phyloP scores from a whole-genome alignment of 2,888 invertebrate genomes.

The Antheraea yamamai region DNA sequence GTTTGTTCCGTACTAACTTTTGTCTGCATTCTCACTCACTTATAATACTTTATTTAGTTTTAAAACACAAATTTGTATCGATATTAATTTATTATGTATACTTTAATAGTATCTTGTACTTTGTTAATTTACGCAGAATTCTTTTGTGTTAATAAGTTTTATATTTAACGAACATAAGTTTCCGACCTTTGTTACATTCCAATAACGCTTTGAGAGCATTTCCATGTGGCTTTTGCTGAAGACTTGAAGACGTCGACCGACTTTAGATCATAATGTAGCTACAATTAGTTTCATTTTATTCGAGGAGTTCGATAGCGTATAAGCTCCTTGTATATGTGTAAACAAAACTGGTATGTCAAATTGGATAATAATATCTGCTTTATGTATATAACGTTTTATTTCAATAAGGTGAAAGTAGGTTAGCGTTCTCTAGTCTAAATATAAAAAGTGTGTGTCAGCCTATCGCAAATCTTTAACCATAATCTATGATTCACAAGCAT shows the following conservation, averaged over 20 bases:
- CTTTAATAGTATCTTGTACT: not conserved
- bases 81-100: not conserved
- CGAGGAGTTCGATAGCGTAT: not conserved
- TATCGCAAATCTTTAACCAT: slow-evolving; percentile 1
- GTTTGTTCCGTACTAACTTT: not conserved
- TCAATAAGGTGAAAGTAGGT: slow-evolving; percentile 4
- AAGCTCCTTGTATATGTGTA: not conserved
- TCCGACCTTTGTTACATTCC: not conserved
- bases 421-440: not conserved
- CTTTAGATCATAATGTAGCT: not conserved
- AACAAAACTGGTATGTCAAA: not conserved
- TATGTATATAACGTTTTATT: not conserved
- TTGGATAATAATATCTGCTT: not conserved
- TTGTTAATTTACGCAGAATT: not conserved
- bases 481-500: slow-evolving; percentile 13
- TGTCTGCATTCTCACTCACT: not conserved
- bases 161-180: not conserved
- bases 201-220: not conserved
- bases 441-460: slow-evolving; percentile 7
- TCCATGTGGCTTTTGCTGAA: not conserved
- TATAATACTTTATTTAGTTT: not conserved
- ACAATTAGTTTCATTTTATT: not conserved
- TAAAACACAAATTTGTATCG: not conserved
- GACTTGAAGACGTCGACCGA: not conserved
- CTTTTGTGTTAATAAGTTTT: not conserved